A percentile compares a stretch with the other conserved stretches of the same genome.
These are phyloP conservation scores for Meghimatium bilineatum DNA, from an alignment of 2,888 invertebrate species.

Conservation along the genomic window DNA sequence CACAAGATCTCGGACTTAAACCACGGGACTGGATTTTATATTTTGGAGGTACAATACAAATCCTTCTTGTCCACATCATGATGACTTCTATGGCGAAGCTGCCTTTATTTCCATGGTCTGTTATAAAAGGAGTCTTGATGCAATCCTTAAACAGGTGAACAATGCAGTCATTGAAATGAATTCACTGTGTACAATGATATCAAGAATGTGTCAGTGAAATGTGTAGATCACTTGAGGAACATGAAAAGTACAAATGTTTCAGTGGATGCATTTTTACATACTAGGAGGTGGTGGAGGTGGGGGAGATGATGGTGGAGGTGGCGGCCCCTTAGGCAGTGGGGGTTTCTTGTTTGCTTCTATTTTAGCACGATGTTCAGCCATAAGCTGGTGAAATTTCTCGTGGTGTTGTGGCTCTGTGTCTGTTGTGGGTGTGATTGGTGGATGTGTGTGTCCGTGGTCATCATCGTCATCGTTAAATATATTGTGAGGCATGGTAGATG, in stretches of 20 bases:
- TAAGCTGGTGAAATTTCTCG: slow-evolving; percentile 29
- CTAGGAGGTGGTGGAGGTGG: background rate
- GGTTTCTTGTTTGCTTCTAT: background rate
- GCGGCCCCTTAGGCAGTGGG: background rate
- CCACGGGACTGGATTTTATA: no score
- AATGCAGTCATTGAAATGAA: no score
- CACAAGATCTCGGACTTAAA: no score
- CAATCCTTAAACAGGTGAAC: no score
- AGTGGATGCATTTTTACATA: background rate
- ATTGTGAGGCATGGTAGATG: slow-evolving; percentile 45
- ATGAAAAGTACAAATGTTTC: background rate
- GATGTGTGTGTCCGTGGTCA: slow-evolving; percentile 5
- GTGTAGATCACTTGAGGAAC: no score
- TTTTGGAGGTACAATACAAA: no score
- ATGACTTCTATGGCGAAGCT: no score
- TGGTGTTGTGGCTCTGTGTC: slow-evolving; percentile 28
- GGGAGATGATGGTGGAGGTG: slow-evolving; percentile 31
- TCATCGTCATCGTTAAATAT: slow-evolving; percentile 46
- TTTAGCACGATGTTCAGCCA: slow-evolving; percentile 22
- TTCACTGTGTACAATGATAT: no score
- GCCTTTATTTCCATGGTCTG: no score
- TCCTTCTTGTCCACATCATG: no score
- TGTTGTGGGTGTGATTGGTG: slow-evolving; percentile 31
- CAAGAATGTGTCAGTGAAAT: no score
- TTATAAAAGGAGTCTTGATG: no score